A percentile compares a stretch with the other conserved stretches of the same genome.
These are phyloP conservation scores for Machaerirhynchus nigripectus DNA, from an alignment of 2,113 vertebrate genomes.

Conservation along the genomic window DNA sequence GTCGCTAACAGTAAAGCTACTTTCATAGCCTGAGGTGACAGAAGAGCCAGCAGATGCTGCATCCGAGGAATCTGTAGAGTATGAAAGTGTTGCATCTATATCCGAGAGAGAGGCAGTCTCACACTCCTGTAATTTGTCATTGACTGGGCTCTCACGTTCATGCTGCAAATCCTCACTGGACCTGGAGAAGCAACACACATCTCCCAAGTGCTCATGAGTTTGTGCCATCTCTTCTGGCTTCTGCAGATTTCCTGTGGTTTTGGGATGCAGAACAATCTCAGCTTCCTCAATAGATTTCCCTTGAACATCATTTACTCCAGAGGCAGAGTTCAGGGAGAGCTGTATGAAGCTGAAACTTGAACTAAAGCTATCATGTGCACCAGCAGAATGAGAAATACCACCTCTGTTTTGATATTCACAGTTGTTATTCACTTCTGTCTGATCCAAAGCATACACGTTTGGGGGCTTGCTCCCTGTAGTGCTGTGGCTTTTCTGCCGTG, in stretches of 20 bases:
- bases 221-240: not conserved
- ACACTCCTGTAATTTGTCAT: constrained; percentile 25
- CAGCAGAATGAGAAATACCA: not conserved
- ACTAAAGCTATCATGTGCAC: constrained; percentile 57
- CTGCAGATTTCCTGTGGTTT: not conserved
- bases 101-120: constrained; percentile 61
- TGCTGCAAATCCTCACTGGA: not conserved
- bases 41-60: constrained; percentile 73
- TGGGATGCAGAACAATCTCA: not conserved
- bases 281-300: not conserved
- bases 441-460: not conserved
- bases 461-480: not conserved
- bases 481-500: rapidly evolving
- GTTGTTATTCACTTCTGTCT: constrained; percentile 11
- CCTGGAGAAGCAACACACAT: not conserved
- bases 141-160: not conserved
- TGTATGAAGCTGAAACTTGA: constrained; percentile 92
- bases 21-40: constrained; percentile 82
- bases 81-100: constrained; percentile 59
- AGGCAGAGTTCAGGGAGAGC: constrained; percentile 70
- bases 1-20: constrained; percentile 54
- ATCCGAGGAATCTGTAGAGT: constrained; percentile 72
- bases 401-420: not conserved
- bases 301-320: constrained; percentile 8
- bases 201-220: not conserved